Conservation (phyloP, 2,888 invertebrate genomes). For the Phaedon cochleariae region DNA sequence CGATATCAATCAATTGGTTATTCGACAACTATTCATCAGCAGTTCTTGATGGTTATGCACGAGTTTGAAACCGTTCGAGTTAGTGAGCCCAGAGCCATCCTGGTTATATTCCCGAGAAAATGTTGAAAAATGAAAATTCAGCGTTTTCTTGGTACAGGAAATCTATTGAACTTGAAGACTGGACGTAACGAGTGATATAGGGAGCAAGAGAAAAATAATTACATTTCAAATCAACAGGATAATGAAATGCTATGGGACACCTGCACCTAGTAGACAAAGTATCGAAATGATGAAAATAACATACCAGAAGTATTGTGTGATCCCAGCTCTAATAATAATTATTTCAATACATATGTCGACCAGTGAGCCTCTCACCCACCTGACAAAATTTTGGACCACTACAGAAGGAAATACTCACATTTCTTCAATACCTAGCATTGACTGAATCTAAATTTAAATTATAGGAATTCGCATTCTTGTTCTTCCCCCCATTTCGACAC, state of each 20-base stretch:
- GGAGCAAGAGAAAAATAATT: no score
- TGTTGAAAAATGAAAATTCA: not conserved
- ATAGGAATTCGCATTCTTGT: not conserved
- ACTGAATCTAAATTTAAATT: not conserved
- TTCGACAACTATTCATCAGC: conserved; percentile 13
- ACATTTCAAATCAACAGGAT: not conserved
- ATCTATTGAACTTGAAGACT: not conserved
- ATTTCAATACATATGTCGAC: not conserved
- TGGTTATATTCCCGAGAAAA: not conserved
- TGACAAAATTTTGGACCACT: not conserved
- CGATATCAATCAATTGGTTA: not conserved
- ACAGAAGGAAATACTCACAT: not conserved
- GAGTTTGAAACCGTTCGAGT: conserved; percentile 4
- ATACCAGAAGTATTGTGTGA: not conserved
- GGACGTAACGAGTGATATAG: no score
- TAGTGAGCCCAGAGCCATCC: not conserved
- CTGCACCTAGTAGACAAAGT: not conserved
- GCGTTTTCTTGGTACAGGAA: not conserved
- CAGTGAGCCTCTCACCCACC: not conserved
- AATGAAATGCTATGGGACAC: not conserved
- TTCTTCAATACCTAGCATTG: not conserved
- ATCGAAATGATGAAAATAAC: not conserved
- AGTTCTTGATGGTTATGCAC: conserved; percentile 16
- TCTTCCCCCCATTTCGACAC: not conserved
- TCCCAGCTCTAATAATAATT: not conserved